Conservation (phyloP, 2,888 invertebrate genomes). For the Sesamia inferens region DNA sequence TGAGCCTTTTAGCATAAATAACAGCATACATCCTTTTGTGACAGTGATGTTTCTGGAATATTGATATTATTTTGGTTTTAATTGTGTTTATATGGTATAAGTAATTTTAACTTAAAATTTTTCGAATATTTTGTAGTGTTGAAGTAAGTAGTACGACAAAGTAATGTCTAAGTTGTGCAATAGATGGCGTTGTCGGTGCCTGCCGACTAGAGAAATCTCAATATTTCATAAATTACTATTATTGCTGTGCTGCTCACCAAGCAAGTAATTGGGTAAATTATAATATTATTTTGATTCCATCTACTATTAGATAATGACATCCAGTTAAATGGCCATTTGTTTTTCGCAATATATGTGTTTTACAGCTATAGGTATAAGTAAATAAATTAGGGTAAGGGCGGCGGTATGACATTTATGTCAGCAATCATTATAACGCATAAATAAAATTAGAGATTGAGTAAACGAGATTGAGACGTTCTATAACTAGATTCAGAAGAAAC, state of each 20-base stretch:
- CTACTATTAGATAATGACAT: not conserved
- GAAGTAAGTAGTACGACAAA: not conserved
- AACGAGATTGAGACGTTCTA: too few species aligned
- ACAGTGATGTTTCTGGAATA: not conserved
- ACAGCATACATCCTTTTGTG: not conserved
- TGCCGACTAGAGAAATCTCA: not conserved
- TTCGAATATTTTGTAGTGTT: not conserved
- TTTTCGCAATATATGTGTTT: not conserved
- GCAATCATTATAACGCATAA: not conserved
- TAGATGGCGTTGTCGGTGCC: slow-evolving; percentile 46
- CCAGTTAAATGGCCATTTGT: not conserved
- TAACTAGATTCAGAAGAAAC: not conserved
- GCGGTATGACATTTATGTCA: too few species aligned
- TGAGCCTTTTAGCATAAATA: slow-evolving; percentile 9
- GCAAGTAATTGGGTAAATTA: not conserved
- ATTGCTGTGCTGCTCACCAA: not conserved
- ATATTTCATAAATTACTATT: too few species aligned
- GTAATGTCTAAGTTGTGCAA: slow-evolving; percentile 1
- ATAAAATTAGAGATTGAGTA: too few species aligned
- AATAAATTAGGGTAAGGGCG: too few species aligned
- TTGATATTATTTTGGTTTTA: not conserved
- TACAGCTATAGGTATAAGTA: not conserved
- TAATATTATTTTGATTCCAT: not conserved
- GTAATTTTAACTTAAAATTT: not conserved
- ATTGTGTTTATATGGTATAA: not conserved